Conservation (phyloP, 2,888 invertebrate genomes). For the Crematogaster levior region DNA sequence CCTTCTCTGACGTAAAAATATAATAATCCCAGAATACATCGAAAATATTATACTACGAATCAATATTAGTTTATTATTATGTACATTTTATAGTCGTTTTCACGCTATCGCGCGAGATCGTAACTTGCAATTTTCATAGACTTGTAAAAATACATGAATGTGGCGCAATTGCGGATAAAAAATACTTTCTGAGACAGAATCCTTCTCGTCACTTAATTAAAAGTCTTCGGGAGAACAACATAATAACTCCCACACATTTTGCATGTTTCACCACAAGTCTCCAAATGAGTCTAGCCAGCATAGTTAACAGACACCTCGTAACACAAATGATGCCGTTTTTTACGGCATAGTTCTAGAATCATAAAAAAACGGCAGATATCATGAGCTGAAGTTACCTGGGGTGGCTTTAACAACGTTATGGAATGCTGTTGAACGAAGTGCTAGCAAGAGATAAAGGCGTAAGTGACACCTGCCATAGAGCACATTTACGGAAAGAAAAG, state of each 20-base stretch:
- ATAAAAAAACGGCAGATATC: conserved; percentile 59
- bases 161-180: neutral
- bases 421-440: conserved; percentile 40
- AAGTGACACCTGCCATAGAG: conserved; percentile 61
- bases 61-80: neutral
- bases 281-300: neutral
- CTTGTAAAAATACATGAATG: neutral
- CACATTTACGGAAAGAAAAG: conserved; percentile 58
- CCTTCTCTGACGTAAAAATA: neutral
- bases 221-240: neutral
- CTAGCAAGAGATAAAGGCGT: conserved; percentile 48
- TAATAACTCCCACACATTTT: conserved; percentile 21
- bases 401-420: conserved; percentile 62
- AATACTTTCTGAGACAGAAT: neutral
- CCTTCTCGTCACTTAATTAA: conserved; percentile 23
- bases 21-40: neutral
- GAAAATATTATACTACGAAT: neutral
- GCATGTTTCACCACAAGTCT: neutral
- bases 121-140: neutral
- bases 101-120: neutral
- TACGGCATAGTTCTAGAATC: conserved; percentile 52
- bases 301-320: conserved; percentile 59
- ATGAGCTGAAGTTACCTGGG: conserved; percentile 62
- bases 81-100: neutral
- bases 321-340: conserved; percentile 28